Conservation (phyloP, 2,797 vertebrate genomes). For the Pteropus rufus region DNA sequence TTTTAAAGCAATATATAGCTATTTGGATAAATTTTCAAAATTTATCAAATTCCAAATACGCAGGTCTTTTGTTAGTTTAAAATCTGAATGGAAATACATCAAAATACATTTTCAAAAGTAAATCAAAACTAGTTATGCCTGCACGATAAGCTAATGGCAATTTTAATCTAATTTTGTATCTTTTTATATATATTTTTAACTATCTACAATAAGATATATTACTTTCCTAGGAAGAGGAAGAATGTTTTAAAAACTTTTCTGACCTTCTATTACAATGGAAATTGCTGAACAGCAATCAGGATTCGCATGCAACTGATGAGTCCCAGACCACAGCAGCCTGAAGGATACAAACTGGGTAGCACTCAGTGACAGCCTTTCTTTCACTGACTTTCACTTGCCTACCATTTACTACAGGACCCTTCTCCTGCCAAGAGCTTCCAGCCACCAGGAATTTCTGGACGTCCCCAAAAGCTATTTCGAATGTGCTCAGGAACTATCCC, state of each 20-base stretch:
- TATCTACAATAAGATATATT: neutral
- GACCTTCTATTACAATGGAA: neutral
- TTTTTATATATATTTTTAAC: neutral
- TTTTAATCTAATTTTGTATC: conserved; percentile 28
- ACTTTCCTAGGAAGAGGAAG: neutral
- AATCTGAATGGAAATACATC: neutral
- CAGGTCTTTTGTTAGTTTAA: neutral
- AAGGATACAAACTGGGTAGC: neutral
- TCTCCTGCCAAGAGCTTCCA: neutral
- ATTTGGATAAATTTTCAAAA: neutral
- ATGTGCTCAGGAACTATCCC: neutral
- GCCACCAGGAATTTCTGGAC: neutral
- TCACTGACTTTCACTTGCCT: neutral
- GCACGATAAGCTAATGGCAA: neutral
- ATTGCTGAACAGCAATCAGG: neutral
- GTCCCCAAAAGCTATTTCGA: neutral
- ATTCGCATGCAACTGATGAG: neutral
- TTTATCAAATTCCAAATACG: neutral
- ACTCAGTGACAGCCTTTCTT: neutral
- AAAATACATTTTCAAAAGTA: conserved; percentile 25
- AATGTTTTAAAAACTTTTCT: conserved; percentile 9
- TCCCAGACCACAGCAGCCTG: neutral
- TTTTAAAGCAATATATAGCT: neutral
- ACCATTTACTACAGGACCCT: neutral
- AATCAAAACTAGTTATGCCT: neutral